A percentile compares a stretch with the other conserved stretches of the same genome.
These are phyloP conservation scores for Drosophila testacea DNA, from an alignment of 2,888 invertebrate genomes.

Conservation along the genomic window DNA sequence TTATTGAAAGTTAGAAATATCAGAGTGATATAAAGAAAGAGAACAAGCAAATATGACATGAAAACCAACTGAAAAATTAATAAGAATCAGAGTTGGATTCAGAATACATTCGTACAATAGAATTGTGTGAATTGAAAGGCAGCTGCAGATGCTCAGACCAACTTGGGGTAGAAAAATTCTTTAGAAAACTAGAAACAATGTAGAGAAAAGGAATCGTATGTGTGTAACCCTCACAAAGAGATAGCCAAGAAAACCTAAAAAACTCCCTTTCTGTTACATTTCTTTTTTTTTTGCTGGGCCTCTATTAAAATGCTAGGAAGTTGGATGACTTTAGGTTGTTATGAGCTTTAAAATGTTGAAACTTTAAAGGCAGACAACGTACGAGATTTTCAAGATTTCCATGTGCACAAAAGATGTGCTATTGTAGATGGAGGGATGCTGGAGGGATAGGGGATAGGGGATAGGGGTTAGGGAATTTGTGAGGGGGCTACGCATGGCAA, in stretches of 20 bases:
- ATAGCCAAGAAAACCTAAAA: conserved; percentile 24
- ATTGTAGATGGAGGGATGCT: conserved; percentile 21
- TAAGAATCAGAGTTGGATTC: conserved; percentile 37
- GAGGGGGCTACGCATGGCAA: conserved; percentile 32
- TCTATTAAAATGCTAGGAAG: conserved; percentile 33
- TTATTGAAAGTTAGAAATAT: background rate
- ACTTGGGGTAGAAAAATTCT: conserved; percentile 43
- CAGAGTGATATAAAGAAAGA: background rate
- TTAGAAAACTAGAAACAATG: conserved; percentile 68
- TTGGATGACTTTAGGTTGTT: conserved; percentile 36
- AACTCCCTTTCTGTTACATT: conserved; percentile 23
- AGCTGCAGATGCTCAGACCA: conserved; percentile 39
- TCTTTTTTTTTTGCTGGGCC: background rate
- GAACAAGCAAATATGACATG: conserved; percentile 17
- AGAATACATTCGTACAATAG: conserved; percentile 32
- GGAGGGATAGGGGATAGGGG: background rate
- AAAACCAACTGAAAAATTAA: conserved; percentile 43
- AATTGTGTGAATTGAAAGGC: conserved; percentile 54
- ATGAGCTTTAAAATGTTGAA: conserved; percentile 55
- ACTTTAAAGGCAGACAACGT: conserved; percentile 55
- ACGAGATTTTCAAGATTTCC: conserved; percentile 68
- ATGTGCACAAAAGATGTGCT: conserved; percentile 37
- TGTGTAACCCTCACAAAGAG: conserved; percentile 28
- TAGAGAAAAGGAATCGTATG: conserved; percentile 27
- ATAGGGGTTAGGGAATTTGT: background rate